Conservation (phyloP, 2,888 invertebrate species). For the Spodoptera picta region DNA sequence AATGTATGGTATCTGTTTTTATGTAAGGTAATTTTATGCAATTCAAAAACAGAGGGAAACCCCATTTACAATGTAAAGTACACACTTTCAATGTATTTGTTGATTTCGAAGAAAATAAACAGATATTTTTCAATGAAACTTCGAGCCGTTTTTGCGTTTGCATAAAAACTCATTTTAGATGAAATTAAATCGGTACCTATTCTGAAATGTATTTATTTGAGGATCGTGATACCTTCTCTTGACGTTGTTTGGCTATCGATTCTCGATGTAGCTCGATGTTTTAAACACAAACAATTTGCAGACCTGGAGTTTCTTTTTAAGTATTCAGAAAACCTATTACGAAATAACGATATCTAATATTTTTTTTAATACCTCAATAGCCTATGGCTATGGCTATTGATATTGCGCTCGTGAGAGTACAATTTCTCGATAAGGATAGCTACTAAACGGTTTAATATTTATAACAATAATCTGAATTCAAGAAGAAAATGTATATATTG, state of each 20-base stretch:
- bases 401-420: no score
- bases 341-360: no score
- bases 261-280: not conserved
- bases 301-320: not conserved
- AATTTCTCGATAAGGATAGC: no score
- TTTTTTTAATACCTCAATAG: no score
- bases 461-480: no score
- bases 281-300: not conserved
- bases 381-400: no score
- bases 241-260: slow-evolving; percentile 6
- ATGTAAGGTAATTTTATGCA: no score
- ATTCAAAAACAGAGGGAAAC: no score
- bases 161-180: slow-evolving; percentile 27
- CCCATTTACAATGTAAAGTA: no score
- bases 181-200: slow-evolving; percentile 3
- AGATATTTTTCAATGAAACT: slow-evolving; percentile 1
- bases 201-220: slow-evolving; percentile 7
- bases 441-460: no score
- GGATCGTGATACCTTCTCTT: slow-evolving; percentile 2
- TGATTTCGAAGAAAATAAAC: slow-evolving; percentile 3
- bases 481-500: no score
- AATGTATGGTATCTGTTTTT: no score
- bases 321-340: not conserved
- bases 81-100: not conserved
- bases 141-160: slow-evolving; percentile 4